Conservation (phyloP, 2,888 invertebrate genomes). For the Ophion ventricosus region DNA sequence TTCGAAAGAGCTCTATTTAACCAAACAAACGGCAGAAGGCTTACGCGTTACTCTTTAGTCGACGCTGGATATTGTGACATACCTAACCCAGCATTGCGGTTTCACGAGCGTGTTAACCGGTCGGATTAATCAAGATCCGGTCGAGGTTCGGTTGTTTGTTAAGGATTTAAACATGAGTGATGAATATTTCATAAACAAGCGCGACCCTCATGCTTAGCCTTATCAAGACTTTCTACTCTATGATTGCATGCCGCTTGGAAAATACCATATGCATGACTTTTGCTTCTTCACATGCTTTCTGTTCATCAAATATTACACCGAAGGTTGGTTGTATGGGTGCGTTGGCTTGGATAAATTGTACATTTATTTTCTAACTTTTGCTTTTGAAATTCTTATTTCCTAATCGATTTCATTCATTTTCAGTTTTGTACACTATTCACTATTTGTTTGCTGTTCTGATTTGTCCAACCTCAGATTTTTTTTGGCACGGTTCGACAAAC, state of each 20-base stretch:
- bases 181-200: conserved; percentile 1
- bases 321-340: conserved; percentile 12
- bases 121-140: conserved; percentile 59
- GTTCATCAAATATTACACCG: conserved; percentile 5
- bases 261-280: conserved; percentile 19
- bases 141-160: conserved; percentile 50
- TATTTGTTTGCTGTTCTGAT: conserved; percentile 33
- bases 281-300: conserved; percentile 7
- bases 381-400: conserved; percentile 9
- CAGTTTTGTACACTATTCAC: conserved; percentile 19
- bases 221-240: conserved; percentile 5
- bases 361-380: conserved; percentile 16
- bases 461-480: conserved; percentile 17
- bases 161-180: neutral
- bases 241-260: conserved; percentile 27
- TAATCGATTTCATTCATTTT: conserved; percentile 23
- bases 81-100: conserved; percentile 45
- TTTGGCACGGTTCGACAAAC: conserved; percentile 42
- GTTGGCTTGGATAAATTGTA: neutral
- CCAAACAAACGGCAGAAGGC: conserved; percentile 56
- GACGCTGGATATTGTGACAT: conserved; percentile 48
- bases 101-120: conserved; percentile 58
- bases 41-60: conserved; percentile 60
- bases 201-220: neutral
- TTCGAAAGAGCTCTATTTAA: conserved; percentile 53